Conservation (phyloP, 2,797 vertebrate species). For the Euphonia xanthogaster region DNA sequence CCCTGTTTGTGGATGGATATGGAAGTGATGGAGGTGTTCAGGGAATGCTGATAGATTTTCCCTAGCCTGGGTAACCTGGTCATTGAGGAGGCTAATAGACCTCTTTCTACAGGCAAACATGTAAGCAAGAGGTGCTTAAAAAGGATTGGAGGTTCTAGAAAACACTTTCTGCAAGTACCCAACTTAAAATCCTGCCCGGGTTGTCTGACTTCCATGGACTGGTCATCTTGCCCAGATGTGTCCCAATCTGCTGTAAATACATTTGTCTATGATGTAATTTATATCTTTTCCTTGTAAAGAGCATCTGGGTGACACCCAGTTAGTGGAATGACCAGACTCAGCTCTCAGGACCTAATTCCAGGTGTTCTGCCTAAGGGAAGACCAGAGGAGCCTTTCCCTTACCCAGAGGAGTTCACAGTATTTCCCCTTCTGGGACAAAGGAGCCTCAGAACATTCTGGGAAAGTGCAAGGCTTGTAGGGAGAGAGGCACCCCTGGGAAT, state of each 20-base stretch:
- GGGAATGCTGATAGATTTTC: conserved; percentile 7
- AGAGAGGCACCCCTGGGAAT: conserved; percentile 75
- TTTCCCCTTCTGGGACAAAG: conserved; percentile 90
- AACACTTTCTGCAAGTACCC: conserved; percentile 93
- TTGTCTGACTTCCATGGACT: conserved; percentile 75
- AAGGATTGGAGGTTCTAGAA: conserved; percentile 86
- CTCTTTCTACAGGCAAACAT: conserved; percentile 90
- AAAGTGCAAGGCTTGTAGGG: conserved; percentile 83
- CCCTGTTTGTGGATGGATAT: not conserved
- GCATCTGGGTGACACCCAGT: not conserved
- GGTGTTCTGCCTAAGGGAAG: conserved; percentile 87
- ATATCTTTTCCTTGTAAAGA: not conserved
- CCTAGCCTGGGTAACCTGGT: not conserved
- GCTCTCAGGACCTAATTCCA: conserved; percentile 70
- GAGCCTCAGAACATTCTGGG: conserved; percentile 86
- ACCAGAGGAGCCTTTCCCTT: conserved; percentile 87
- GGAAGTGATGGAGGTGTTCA: not conserved
- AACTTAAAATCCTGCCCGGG: conserved; percentile 63
- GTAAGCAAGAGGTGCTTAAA: conserved; percentile 94
- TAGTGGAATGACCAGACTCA: conserved; percentile 68
- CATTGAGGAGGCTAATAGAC: conserved; percentile 71
- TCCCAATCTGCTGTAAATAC: not conserved
- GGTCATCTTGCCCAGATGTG: not conserved
- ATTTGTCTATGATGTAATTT: not conserved
- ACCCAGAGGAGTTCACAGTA: conserved; percentile 89